These are phyloP conservation scores for Melipona quadrifasciata DNA, from an alignment of 1,140 invertebrate species.

Conservation along the genomic window DNA sequence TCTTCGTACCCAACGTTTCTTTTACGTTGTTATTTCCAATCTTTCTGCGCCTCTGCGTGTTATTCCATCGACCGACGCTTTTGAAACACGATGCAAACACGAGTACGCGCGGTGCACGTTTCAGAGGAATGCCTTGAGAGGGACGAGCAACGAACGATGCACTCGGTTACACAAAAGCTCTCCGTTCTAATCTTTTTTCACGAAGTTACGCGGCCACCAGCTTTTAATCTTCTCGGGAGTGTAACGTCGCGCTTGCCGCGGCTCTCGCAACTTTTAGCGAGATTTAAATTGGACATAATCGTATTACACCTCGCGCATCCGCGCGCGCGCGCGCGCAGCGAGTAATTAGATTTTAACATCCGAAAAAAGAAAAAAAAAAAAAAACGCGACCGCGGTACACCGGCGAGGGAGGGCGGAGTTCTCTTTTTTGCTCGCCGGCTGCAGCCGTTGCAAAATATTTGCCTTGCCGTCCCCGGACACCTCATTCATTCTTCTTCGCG, in stretches of 20 bases:
- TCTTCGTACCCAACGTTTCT: not conserved
- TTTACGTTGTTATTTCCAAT: not conserved
- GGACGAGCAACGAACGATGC: not conserved
- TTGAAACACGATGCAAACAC: not conserved
- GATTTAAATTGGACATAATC: constrained; percentile 33
- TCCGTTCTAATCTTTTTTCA: not conserved
- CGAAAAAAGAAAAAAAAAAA: constrained; percentile 9
- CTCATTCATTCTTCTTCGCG: not conserved
- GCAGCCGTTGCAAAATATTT: constrained; percentile 26
- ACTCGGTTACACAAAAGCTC: not conserved
- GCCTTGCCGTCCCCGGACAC: not conserved
- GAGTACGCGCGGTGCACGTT: too few species aligned
- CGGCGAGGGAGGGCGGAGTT: not conserved
- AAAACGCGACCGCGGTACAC: not conserved
- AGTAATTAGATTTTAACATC: constrained; percentile 24
- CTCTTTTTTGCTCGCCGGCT: not conserved
- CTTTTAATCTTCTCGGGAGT: constrained; percentile 20
- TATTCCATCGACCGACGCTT: not conserved
- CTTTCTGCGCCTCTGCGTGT: not conserved
- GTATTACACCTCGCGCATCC: constrained; percentile 19
- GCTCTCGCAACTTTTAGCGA: constrained; percentile 12
- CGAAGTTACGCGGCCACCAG: not conserved
- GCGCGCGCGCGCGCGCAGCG: not conserved
- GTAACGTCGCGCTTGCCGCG: not conserved
- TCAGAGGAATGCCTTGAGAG: not conserved